These are phyloP conservation scores for Amphiura filiformis DNA, from an alignment of 35 echinoderm and acorn worm genomes.

Conservation along the genomic window DNA sequence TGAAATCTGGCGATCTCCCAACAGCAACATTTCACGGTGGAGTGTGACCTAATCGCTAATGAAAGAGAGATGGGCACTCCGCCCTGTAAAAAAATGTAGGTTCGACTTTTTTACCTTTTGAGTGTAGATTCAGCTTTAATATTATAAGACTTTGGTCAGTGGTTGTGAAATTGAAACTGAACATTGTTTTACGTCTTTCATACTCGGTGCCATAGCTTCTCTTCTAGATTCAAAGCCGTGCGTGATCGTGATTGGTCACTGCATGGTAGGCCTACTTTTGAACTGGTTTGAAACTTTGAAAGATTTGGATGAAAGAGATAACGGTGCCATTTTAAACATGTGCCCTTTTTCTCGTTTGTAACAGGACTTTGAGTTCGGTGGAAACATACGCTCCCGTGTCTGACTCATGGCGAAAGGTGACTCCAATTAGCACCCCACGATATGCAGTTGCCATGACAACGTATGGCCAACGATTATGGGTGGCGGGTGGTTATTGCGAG, in stretches of 20 bases:
- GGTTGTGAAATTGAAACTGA: neutral
- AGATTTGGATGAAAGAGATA: neutral
- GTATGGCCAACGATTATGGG: conserved; percentile 23
- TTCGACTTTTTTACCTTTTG: too few species aligned
- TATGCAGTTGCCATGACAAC: conserved; percentile 29
- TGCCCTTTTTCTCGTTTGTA: too few species aligned
- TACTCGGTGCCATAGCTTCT: neutral
- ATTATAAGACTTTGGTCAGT: too few species aligned
- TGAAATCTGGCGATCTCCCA: too few species aligned
- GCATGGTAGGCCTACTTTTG: neutral
- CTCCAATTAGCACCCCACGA: conserved; percentile 21
- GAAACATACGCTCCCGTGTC: conserved; percentile 21
- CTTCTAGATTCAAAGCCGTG: neutral
- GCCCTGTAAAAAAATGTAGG: too few species aligned
- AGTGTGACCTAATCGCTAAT: too few species aligned
- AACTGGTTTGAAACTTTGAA: too few species aligned
- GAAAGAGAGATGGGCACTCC: too few species aligned
- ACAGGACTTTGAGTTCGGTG: conserved; percentile 19
- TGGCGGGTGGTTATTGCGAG: conserved; percentile 32
- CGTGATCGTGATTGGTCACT: neutral
- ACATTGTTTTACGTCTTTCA: neutral
- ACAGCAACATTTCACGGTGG: too few species aligned
- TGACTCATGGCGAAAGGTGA: conserved; percentile 24
- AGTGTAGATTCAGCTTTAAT: too few species aligned
- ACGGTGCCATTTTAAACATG: neutral